Evolutionary conservation across 2,113 vertebrate genomes (phyloP), one percentile per base, ranked within the genome.

Genomic region (Gymnocephalus cernua): DNA sequence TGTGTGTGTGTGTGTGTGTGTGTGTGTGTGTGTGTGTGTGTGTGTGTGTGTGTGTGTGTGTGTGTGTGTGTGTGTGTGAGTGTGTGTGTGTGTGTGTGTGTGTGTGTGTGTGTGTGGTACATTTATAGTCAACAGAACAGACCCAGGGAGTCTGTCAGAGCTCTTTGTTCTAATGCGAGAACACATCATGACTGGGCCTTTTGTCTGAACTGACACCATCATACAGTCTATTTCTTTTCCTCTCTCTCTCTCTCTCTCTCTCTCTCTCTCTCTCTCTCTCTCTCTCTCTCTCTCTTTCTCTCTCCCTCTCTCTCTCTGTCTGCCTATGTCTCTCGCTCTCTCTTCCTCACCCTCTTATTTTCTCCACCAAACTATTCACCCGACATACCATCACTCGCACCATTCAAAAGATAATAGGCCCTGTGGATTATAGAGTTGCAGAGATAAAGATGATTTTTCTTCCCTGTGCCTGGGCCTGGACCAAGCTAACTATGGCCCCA

Each of bases 101-200:
- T 51, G 53, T 54, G 50, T 59, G 21, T 41, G 35, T 57, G 44
- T 61, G 1, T 50, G 71, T 53, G 71, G 86, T 83, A 81, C 79
- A 85, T 92, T 91, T 89, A 79, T 82, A 90, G 87, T 86, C 80
- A 88, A 84, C 79, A 88, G 71, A 89, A 78, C 56, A 79, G 65
- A 88, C 67, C 50, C 54, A 65, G 74, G 58, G 81, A 92, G 83
- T 85, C 88, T 87, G 91, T 90, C 88, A 79, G 85, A 79, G 85
- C 68, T 88, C 91, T 93, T 92, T 93, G 91, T 94, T 92, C 85
- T 85, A 66, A 50, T 54, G 62, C 0, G 19, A 86, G 88, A 92
- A 88, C 86, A 70, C 77, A 85, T 92, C 80, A 85, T 86, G 87
- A 82, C 88, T 84, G 86, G 63, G 86, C 85, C 90, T 91, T 92